Evolutionary conservation across 2,888 invertebrate genomes (phyloP).

Genomic region (Phragmatobia fuliginosa): DNA sequence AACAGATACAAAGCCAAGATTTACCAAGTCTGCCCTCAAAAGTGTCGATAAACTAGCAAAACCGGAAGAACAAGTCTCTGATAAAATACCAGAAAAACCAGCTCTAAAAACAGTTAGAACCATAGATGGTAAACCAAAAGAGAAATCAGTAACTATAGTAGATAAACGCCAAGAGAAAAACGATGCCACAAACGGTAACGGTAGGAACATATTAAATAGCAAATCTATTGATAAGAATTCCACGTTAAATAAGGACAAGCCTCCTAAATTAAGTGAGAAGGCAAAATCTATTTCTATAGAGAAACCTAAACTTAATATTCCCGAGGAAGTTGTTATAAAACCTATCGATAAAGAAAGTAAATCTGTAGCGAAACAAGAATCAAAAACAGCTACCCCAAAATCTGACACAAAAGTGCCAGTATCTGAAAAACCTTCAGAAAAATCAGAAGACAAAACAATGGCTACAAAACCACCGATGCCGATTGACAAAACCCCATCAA

Average conservation of each 20-base stretch:
- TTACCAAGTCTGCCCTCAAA: slow-evolving; percentile 66
- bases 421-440: slow-evolving; percentile 61
- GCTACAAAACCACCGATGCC: slow-evolving; percentile 80
- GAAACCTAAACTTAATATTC: slow-evolving; percentile 39
- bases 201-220: slow-evolving; percentile 49
- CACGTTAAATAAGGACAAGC: slow-evolving; percentile 54
- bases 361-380: slow-evolving; percentile 38
- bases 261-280: slow-evolving; percentile 56
- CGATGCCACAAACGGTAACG: slow-evolving; percentile 62
- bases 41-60: slow-evolving; percentile 46
- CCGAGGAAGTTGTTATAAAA: slow-evolving; percentile 50
- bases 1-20: slow-evolving; percentile 74
- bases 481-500: slow-evolving; percentile 74
- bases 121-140: slow-evolving; percentile 79
- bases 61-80: slow-evolving; percentile 61
- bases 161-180: slow-evolving; percentile 74
- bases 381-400: slow-evolving; percentile 31
- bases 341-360: slow-evolving; percentile 59
- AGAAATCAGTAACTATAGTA: slow-evolving; percentile 79
- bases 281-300: slow-evolving; percentile 33
- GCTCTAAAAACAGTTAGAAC: slow-evolving; percentile 74
- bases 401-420: slow-evolving; percentile 51
- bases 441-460: slow-evolving; percentile 75
- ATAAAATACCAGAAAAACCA: slow-evolving; percentile 70
- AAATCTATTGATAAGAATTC: slow-evolving; percentile 53